Base-by-base conservation (phyloP, 1,140 invertebrate genomes). In the Saxidomus purpurata region DNA sequence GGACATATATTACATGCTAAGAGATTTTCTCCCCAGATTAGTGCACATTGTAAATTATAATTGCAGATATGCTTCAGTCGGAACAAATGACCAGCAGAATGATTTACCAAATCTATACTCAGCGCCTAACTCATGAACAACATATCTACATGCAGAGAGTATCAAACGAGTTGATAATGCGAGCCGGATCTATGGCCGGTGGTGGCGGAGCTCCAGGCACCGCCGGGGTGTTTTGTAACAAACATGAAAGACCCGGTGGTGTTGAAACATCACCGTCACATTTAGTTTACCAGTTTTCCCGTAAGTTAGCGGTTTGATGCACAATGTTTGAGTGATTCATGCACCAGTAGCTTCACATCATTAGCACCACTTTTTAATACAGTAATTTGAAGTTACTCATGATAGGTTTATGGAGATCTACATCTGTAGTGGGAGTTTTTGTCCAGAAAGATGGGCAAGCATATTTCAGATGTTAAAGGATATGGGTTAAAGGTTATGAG, bases 221-320 rank as follows among this genome's bases (percentile, higher is more conserved):
- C 52, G 71, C 86, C 22, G 74, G 76, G 11, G 38, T 28, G 19
- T 74, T 59, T 55, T 69, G 52, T 59, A 88, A 69, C 59, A 88
- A 88, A 71, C 77, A 79, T 71, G 86, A 88, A 47, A 76, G 61
- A 11, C 86, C 43, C 19, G 83, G 91, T 77, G 84, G 94, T 83
- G 77, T 91, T 74, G 94, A 94, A 89, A 91, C 94, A 25, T 88
- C 90, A 36, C 80, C 90, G 77, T 92, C 93, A 63, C 94, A 95
- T 92, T 93, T 95, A 90, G 93, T 94, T 49, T 95, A 95, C 93
- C 94, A 95, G 82, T 95, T 95, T 91, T 95, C 94, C 91, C 91
- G 95, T 95, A 94, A 95, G 95, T 94, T 82, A 86, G 19, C 38
- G 61, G 47, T 52, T 47, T 79, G 47, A 52, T 52, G 71, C 38